phyloP scores from a whole-genome alignment of 2,888 invertebrate genomes.

The Catocala sponsa region DNA sequence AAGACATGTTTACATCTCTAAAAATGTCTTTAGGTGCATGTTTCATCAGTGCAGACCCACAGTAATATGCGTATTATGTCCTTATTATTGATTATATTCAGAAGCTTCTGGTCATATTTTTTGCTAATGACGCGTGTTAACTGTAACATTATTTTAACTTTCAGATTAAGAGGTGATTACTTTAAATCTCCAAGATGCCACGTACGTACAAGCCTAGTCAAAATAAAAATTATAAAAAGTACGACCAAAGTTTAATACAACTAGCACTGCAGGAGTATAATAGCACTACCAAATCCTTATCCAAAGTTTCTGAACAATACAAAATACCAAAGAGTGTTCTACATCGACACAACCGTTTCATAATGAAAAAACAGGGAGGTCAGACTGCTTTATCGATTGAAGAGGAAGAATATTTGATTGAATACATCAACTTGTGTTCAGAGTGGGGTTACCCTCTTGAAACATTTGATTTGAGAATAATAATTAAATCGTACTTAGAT shows the following conservation, averaged over 20 bases:
- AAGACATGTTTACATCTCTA: too few relatives aligned
- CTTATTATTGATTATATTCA: too few relatives aligned
- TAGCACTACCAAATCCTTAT: background rate
- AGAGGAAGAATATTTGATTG: constrained; percentile 26
- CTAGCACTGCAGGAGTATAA: background rate
- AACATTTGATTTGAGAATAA: too few relatives aligned
- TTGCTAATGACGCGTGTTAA: too few relatives aligned
- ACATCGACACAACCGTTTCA: constrained; percentile 21
- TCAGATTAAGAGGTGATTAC: too few relatives aligned
- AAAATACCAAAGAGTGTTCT: too few relatives aligned
- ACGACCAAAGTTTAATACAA: background rate
- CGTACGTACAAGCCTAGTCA: constrained; percentile 9
- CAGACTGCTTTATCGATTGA: constrained; percentile 29
- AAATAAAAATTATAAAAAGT: constrained; percentile 1
- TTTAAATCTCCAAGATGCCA: constrained; percentile 4
- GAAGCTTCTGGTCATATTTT: too few relatives aligned
- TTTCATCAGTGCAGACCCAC: too few relatives aligned
- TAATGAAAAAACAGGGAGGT: constrained; percentile 34
- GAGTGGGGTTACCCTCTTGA: background rate
- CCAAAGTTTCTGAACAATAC: constrained; percentile 20
- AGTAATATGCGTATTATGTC: too few relatives aligned
- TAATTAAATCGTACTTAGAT: too few relatives aligned
- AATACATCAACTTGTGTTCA: background rate
- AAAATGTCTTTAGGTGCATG: too few relatives aligned
- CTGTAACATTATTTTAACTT: too few relatives aligned